Base-by-base conservation (phyloP, 1,140 invertebrate genomes). In the Phymorhynchus buccinoides region DNA sequence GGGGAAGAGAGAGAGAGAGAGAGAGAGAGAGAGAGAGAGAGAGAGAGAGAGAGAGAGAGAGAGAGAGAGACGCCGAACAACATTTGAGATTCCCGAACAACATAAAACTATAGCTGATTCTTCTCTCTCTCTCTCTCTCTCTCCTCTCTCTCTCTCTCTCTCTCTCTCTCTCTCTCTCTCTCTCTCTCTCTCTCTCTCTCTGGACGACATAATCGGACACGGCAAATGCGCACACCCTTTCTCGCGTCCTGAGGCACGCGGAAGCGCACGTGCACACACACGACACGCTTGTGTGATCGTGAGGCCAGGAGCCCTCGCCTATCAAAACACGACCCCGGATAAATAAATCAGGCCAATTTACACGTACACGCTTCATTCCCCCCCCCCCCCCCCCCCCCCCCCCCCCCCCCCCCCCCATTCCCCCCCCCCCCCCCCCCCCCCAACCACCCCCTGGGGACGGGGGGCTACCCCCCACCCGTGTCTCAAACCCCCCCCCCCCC, bases 161-260 rank as follows among this genome's bases (percentile, higher is more conserved):
- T 73, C 68, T 73, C 9, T 75, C 14, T 75, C 35, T 75, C 9
- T 41, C 73, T 41, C 37, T 75, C 73, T 75, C 7, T 75, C 37
- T 75, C 73, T 75, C 73, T 75, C 7, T 75, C 73, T 75, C 37
- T 41, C 30, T 75, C 14, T 75, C 16, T 75, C 27, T 75, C 16
- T 75, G 35, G 35, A 9, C 9, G 9, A 52, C 48, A 52, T 22
- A 52, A 9, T 52, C 48, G 22, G 9, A 52, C 48, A 52, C 48
- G 9, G 22, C 9, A 52, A 12, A 22, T 52, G 22, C 48, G 9
- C 48, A 9, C 48, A 52, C 48, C 48, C 48, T 22, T 12, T 22
- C 48, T 52, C 27, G 62, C 30, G 62, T 66, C 18, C 30, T 16
- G 22, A n/a, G 4, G 62, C 22, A 22, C 22, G 48, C 22, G 48